Conservation (phyloP, 2,888 invertebrate species). For the Pyrrhosoma nymphula region DNA sequence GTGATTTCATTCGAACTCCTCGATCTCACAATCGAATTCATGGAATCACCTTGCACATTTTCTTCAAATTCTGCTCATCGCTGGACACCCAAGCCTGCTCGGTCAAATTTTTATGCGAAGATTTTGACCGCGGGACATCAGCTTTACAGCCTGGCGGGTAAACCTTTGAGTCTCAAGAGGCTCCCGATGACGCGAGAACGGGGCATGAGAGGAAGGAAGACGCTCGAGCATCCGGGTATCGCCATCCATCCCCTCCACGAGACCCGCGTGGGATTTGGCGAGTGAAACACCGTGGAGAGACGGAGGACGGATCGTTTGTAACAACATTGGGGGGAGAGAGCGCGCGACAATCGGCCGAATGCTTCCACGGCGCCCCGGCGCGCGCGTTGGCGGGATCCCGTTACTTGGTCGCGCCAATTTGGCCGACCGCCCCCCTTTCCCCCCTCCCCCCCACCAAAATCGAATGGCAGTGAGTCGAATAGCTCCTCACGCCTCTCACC, state of each 20-base stretch:
- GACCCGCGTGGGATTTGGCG: not conserved
- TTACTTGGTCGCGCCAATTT: slow-evolving; percentile 18
- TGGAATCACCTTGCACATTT: too few relatives aligned
- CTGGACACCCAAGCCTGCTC: too few relatives aligned
- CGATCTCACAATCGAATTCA: too few relatives aligned
- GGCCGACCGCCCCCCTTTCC: not conserved
- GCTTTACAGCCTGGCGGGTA: too few relatives aligned
- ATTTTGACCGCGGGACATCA: too few relatives aligned
- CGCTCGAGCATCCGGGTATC: not conserved
- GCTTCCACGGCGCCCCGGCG: not conserved
- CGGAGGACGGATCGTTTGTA: not conserved
- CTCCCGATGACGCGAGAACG: too few relatives aligned
- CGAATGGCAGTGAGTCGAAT: too few relatives aligned
- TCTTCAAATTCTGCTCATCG: too few relatives aligned
- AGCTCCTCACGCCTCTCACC: not conserved
- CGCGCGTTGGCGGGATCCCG: not conserved
- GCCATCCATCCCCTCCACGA: not conserved
- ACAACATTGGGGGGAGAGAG: not conserved
- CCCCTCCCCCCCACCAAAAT: not conserved
- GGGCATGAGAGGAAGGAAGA: not conserved
- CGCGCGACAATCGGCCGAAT: not conserved
- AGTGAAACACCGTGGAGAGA: not conserved
- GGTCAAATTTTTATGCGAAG: too few relatives aligned
- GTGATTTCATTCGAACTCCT: too few relatives aligned
- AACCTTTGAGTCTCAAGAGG: too few relatives aligned